Base-by-base conservation (phyloP, 2,888 invertebrate species). In the Parasteatoda lunata region DNA sequence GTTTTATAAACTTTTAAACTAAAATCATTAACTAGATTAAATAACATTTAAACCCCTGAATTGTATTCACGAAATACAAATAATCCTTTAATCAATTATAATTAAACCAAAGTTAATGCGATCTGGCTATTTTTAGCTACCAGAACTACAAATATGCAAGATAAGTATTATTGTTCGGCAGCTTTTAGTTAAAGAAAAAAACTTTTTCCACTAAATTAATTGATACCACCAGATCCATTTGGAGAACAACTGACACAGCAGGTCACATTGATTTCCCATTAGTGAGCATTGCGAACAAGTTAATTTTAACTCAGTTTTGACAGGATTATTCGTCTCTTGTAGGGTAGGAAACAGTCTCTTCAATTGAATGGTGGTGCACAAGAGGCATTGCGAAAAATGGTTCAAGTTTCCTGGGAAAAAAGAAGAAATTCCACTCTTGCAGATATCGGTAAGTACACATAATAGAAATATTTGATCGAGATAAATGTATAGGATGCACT, bases 351-450 rank as follows among this genome's bases (percentile, higher is more conserved):
- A 47, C 80, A 81, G 52, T 86, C 85, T 6, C 72, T 86, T 11
- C 85, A 86, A 11, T 51, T 86, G 54, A 86, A 86, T 13, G 85
- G 85, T 8, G 79, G 80, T 0, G 85, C 85, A 0, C 85, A 80
- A 49, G 80, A 86, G n/a, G 76, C 85, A 5, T 54, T 86, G 0
- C 51, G 80, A 5, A 86, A 86, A 69, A 80, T 86, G 77, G 85
- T 86, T 4, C 30, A 49, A 0, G 85, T 86, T 3, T 86, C 85
- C 0, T 86, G 85, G 85, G 85, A 86, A 15, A 80, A 75, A 15
- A 77, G 87, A 47, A 66, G 87, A 49, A 87, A 87, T 68, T 87
- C 87, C 3, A 87, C 87, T 6, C 51, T 87, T 3, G 87, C 87
- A 5, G 87, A 87, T 51, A 78, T 87, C 11, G 87, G 87, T 87